A percentile compares a stretch with the other conserved stretches of the same genome.
These are phyloP conservation scores for Syngnathus floridae DNA, from an alignment of 2,113 vertebrate genomes.

Conservation along the genomic window DNA sequence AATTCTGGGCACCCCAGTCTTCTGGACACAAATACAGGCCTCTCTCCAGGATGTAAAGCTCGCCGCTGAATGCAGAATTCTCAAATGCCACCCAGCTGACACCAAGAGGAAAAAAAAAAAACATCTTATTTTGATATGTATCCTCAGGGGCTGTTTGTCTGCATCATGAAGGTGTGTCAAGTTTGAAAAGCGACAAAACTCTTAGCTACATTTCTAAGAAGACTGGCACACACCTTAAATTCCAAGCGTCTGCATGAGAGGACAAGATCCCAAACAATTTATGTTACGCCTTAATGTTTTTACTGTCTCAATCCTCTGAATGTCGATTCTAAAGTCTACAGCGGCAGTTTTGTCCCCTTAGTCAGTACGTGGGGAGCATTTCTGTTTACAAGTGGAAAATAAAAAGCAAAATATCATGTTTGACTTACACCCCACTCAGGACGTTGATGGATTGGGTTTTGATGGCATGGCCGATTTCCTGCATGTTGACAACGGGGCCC, in stretches of 20 bases:
- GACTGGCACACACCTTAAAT: slow-evolving; percentile 11
- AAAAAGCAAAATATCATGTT: not conserved
- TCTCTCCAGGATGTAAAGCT: slow-evolving; percentile 86
- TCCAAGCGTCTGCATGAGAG: not conserved
- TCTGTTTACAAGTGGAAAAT: not conserved
- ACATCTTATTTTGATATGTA: not conserved
- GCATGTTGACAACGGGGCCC: slow-evolving; percentile 79
- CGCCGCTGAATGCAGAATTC: slow-evolving; percentile 84
- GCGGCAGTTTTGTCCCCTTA: no score
- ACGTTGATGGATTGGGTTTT: slow-evolving; percentile 85
- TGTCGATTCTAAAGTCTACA: not conserved
- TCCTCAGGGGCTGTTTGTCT: slow-evolving; percentile 10
- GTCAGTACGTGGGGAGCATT: not conserved
- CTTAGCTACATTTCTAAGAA: slow-evolving; percentile 11
- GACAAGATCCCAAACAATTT: not conserved
- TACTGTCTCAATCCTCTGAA: not conserved
- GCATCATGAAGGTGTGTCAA: slow-evolving; percentile 4
- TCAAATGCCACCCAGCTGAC: slow-evolving; percentile 92
- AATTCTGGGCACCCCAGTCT: slow-evolving; percentile 82
- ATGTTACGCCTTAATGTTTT: not conserved
- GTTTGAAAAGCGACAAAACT: slow-evolving; percentile 11
- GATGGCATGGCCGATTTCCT: slow-evolving; percentile 74
- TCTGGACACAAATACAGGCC: slow-evolving; percentile 81
- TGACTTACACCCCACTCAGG: slow-evolving; percentile 85
- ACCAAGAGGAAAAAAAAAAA: not conserved